Base-by-base conservation (phyloP, 2,888 invertebrate genomes). In the Latrodectus elegans region DNA sequence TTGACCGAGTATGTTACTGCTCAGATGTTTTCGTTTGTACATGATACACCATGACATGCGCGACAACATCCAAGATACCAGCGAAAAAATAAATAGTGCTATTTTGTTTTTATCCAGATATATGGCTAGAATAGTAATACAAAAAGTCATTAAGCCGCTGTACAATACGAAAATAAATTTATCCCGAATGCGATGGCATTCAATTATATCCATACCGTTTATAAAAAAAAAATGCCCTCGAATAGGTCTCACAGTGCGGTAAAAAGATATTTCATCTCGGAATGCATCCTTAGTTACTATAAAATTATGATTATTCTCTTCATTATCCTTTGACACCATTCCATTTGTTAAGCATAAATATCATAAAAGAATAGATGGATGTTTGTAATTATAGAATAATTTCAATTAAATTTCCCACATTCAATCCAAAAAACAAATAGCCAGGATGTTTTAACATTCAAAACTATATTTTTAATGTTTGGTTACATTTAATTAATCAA, bases 201-300 rank as follows among this genome's bases (percentile, higher is more conserved):
- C 8, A 22, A 78, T n/a, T 10, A 78, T 38, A 55, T 70, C 51
- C 6, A 68, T 78, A 38, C 53, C 53, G 38, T 17, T 70, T 15
- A 55, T 70, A 55, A 53, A 55, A n/a, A 55, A 53, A 55, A 78
- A 78, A n/a, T 78, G 78, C 38, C 55, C 14, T 55, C n/a, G 26
- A 49, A 78, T 70, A 15, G 78, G 70, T 26, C 15, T 68, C 9
- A 70, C 53, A 8, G 22, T 55, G 15, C 15, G 55, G 15, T 55
- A 68, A 70, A 78, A 78, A 1, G 38, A 74, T 12, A 8, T 49
- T 26, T 60, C 26, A 22, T 26, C 11, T 60, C 55, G 15, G 12
- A 60, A 9, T 60, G 38, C 60, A 15, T 74, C 14, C 1, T 60
- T 12, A 14, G 64, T 38, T 60, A 22, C 22, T 10, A 22, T n/a